A percentile compares a stretch with the other conserved stretches of the same genome.
phyloP scores from a whole-genome alignment of 2,113 vertebrate species.

The Catagonus wagneri region DNA sequence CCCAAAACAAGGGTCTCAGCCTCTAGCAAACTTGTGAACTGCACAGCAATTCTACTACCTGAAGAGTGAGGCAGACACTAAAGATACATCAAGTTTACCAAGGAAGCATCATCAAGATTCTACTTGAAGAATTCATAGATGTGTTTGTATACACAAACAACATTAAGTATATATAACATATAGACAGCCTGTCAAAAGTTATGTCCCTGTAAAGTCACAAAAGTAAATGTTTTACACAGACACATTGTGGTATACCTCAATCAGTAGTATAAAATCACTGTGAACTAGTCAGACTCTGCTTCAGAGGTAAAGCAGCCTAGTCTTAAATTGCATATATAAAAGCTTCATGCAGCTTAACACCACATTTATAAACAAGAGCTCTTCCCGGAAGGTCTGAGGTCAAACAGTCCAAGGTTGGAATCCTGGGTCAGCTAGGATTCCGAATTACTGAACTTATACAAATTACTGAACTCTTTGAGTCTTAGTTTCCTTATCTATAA shows the following conservation, averaged over 20 bases:
- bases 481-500: slow-evolving; percentile 29
- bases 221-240: neutral
- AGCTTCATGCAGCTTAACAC: neutral
- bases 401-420: neutral
- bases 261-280: neutral
- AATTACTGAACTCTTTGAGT: neutral
- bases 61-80: neutral
- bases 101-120: neutral
- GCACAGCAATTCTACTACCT: neutral
- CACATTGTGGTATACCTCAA: neutral
- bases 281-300: neutral
- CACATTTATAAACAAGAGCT: neutral
- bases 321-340: neutral
- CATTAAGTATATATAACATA: neutral
- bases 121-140: neutral
- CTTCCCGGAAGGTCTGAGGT: neutral
- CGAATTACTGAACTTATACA: neutral
- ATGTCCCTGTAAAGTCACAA: neutral
- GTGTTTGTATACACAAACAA: neutral
- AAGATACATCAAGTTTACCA: neutral
- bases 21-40: neutral
- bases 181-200: neutral
- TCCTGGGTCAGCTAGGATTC: neutral
- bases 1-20: neutral
- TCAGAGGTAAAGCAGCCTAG: neutral